These are phyloP conservation scores for Anas platyrhynchos DNA, from an alignment of 2,113 vertebrate genomes.

Conservation along the genomic window DNA sequence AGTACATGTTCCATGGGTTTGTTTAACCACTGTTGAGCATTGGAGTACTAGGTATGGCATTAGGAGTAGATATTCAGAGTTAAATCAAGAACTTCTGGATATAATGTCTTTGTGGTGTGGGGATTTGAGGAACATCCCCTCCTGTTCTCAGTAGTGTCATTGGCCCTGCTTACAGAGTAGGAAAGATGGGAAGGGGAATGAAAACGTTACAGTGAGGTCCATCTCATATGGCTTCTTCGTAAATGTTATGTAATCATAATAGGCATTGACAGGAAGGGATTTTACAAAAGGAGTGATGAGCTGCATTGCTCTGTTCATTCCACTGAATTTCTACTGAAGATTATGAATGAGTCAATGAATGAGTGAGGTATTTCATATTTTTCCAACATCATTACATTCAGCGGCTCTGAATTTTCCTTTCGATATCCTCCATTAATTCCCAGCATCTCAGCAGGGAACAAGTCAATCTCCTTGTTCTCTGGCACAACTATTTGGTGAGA, in stretches of 20 bases:
- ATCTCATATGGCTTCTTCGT: neutral
- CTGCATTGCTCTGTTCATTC: neutral
- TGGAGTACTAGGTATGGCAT: too few species aligned
- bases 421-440: conserved; percentile 35
- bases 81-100: neutral
- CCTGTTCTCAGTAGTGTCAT: neutral
- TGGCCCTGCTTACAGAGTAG: neutral
- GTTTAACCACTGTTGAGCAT: neutral
- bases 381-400: conserved; percentile 2
- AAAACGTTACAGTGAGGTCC: neutral
- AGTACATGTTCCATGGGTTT: neutral
- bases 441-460: conserved; percentile 14
- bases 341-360: neutral
- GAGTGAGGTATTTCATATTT: neutral
- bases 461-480: neutral
- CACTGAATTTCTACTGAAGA: neutral
- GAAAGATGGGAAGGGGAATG: neutral
- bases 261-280: neutral
- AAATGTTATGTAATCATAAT: neutral
- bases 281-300: neutral
- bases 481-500: conserved; percentile 20
- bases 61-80: neutral
- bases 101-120: fast-evolving
- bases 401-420: conserved; percentile 11
- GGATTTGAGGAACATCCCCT: neutral